Base-by-base conservation (phyloP, 1,140 invertebrate genomes). In the Drosophila suzukii region DNA sequence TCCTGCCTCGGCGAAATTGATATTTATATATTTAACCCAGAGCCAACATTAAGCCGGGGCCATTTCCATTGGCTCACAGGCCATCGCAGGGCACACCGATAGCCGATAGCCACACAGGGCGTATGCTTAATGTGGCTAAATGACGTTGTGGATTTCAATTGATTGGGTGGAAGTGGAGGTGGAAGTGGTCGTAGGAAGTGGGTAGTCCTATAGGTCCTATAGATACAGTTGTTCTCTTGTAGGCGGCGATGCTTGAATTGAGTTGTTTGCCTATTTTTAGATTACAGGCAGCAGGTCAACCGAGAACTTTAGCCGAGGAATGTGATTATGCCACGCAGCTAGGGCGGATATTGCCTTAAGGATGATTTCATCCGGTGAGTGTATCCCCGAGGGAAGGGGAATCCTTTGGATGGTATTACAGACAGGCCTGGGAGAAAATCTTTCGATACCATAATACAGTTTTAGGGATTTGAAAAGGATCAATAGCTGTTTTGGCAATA, bases 1-100 rank as follows among this genome's bases (percentile, higher is more conserved):
- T 57, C 73, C 32, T 44, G 59, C 46, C 39, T n/a, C 13, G 6
- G 11, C 43, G 79, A 82, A 86, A 88, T 86, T 88, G 84, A 86
- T 86, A 89, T 86, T 86, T 86, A 88, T 86, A 88, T 83, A 86
- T 86, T 86, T 89, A 86, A 89, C 83, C 65, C 78, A 79, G 65
- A 88, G 84, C 79, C 61, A 76, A 78, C 82, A 85, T 82, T 82
- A 85, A 79, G 79, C 83, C 59, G 36, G 50, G 74, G 74, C 62
- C 36, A 55, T 15, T 54, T 68, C 62, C 36, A 55, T 20, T 54
- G 41, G 55, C 20, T 44, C 47, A 67, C 39, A 71, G 67, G 63
- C 67, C 59, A 32, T 24, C 32, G 12, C 20, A 10, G 59, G 43
- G 43, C 24, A 38, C 12, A 39, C 17, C n/a, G 49, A 50, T 43